Base-by-base conservation (phyloP, 2,113 vertebrate genomes). In the Notechis scutatus region DNA sequence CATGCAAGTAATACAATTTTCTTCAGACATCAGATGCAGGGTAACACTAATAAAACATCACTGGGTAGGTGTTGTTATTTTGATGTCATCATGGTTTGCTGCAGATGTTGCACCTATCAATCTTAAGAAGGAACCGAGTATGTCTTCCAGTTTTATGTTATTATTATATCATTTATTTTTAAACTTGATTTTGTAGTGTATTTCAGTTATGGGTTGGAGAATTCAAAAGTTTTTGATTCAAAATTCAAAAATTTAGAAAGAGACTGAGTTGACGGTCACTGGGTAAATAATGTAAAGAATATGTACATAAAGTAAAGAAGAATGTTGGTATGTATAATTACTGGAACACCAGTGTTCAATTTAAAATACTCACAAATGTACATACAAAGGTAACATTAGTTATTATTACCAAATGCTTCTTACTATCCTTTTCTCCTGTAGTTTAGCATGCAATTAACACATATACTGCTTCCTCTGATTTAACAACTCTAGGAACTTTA, bases 381-480 rank as follows among this genome's bases (percentile, higher is more conserved):
- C 56, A 23, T 29, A 42, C 5, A 50, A 89, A 56, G 89, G 56
- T 42, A 87, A 45, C 42, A 50, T 87, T 8, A 1, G 88, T 95
- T 96, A 96, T 93, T 93, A 96, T 94, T 94, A 69, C 93, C 96
- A 94, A 42, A 52, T 74, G 8, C 92, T 94, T 90, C 95, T 95
- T 87, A 85, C 92, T 94, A 91, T 91, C 91, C 95, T 93, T 94
- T 95, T 94, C 91, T 90, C 56, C 56, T 96, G 95, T 97, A 96
- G 93, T 97, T 97, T 96, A 96, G 95, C 94, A 88, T 47, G 95
- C 96, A 97, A 95, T 98, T 98, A 97, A 97, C 97, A 97, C 96
- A 94, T 92, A 93, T 94, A 92, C 94, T 90, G 95, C 96, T 98
- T 98, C 98, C 97, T 97, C 96, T 93, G 52, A 45, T 18, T 93